These are phyloP conservation scores for Drosophila affinis DNA, from an alignment of 2,888 invertebrate species.

Conservation along the genomic window DNA sequence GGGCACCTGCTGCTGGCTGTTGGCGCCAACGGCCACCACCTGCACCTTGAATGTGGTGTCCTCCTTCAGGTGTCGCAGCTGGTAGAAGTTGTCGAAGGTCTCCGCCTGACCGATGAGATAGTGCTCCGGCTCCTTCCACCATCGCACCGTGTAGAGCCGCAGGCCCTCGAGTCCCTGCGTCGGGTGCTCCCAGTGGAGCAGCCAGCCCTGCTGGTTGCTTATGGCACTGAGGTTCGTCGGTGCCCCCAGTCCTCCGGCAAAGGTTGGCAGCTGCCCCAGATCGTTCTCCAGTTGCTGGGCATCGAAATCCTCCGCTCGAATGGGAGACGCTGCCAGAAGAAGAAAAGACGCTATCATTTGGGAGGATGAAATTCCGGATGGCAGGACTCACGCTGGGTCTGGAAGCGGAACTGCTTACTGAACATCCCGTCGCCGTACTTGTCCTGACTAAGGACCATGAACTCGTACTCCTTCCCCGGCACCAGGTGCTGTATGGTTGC, in stretches of 20 bases:
- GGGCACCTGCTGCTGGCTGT: conserved; percentile 86
- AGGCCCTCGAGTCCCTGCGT: conserved; percentile 85
- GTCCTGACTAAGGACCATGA: conserved; percentile 95
- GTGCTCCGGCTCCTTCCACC: conserved; percentile 88
- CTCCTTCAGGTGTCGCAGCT: conserved; percentile 89
- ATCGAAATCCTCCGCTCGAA: conserved; percentile 57
- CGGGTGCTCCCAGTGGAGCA: conserved; percentile 90
- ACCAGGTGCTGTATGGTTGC: conserved; percentile 91
- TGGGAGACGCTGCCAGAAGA: conserved; percentile 33
- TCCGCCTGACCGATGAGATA: conserved; percentile 88
- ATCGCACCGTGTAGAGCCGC: conserved; percentile 88
- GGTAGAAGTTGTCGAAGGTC: conserved; percentile 88
- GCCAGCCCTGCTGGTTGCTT: conserved; percentile 89
- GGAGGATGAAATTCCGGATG: accelerated
- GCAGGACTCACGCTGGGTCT: conserved; percentile 86
- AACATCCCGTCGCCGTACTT: conserved; percentile 94
- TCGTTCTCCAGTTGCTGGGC: conserved; percentile 54
- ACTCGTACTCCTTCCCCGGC: conserved; percentile 92
- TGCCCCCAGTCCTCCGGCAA: conserved; percentile 74
- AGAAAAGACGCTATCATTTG: background rate
- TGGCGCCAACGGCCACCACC: conserved; percentile 87
- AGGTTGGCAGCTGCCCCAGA: conserved; percentile 47
- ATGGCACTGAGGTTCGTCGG: conserved; percentile 89
- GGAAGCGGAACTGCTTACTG: conserved; percentile 91
- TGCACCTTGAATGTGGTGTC: conserved; percentile 90